Evolutionary conservation across 1,140 invertebrate species (phyloP).

Genomic region (Brachionus rubens): DNA sequence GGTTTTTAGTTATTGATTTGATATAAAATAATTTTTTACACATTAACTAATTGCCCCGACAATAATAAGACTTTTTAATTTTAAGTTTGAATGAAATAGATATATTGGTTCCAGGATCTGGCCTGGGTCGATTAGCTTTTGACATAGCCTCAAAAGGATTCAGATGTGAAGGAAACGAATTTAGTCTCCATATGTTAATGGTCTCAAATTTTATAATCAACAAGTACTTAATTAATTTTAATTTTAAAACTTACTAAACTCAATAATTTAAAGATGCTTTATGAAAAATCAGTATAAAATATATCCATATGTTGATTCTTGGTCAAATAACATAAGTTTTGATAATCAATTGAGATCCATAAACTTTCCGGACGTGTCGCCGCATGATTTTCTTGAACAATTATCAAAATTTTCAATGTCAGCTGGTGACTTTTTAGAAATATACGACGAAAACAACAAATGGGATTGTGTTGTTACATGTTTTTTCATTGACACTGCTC

Average conservation of each 20-base stretch:
- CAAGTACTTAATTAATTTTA: neutral
- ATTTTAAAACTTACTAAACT: neutral
- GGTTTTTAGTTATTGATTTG: too few relatives aligned
- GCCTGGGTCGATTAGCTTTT: constrained; percentile 83
- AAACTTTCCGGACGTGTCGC: constrained; percentile 82
- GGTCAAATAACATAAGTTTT: constrained; percentile 77
- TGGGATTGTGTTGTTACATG: constrained; percentile 93
- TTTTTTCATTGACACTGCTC: constrained; percentile 97
- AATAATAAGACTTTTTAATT: too few relatives aligned
- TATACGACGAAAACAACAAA: constrained; percentile 61
- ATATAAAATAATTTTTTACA: too few relatives aligned
- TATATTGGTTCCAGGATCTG: constrained; percentile 88
- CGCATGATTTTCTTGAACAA: constrained; percentile 63
- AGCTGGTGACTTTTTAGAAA: constrained; percentile 86
- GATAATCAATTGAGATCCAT: constrained; percentile 75
- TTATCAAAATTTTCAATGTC: constrained; percentile 81
- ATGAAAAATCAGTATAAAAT: constrained; percentile 66
- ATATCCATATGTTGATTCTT: constrained; percentile 90
- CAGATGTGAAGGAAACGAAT: constrained; percentile 92
- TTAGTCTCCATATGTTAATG: constrained; percentile 93
- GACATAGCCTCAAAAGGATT: constrained; percentile 85
- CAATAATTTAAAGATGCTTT: constrained; percentile 62
- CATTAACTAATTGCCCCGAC: too few relatives aligned
- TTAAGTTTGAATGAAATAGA: constrained; percentile 65
- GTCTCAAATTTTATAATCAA: constrained; percentile 67